These are phyloP conservation scores for Unio pictorum DNA, from an alignment of 2,888 invertebrate species.

Conservation along the genomic window DNA sequence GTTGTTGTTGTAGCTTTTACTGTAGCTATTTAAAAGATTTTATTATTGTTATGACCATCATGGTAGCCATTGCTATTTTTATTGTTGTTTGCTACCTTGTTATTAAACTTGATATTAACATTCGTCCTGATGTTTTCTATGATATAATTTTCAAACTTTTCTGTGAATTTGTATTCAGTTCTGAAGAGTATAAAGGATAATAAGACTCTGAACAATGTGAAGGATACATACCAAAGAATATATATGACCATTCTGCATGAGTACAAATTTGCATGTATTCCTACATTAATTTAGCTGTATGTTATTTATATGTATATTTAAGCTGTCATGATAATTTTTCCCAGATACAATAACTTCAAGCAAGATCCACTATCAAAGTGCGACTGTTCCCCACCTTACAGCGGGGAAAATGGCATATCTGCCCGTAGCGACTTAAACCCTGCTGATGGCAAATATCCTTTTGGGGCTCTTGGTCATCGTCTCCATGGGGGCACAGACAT, in stretches of 20 bases:
- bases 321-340: constrained; percentile 4
- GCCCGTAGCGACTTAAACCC: constrained; percentile 82
- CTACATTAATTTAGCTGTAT: neutral
- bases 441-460: constrained; percentile 80
- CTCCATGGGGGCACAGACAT: constrained; percentile 81
- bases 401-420: constrained; percentile 82
- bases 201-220: too few relatives aligned
- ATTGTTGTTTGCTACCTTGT: too few relatives aligned
- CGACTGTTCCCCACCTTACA: constrained; percentile 81
- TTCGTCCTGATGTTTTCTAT: too few relatives aligned
- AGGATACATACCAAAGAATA: too few relatives aligned
- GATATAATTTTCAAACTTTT: too few relatives aligned
- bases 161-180: too few relatives aligned
- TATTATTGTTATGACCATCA: too few relatives aligned
- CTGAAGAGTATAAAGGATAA: too few relatives aligned
- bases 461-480: constrained; percentile 80
- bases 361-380: constrained; percentile 80
- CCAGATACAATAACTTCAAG: constrained; percentile 81
- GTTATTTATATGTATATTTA: constrained; percentile 1
- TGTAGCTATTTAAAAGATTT: too few relatives aligned
- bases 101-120: too few relatives aligned
- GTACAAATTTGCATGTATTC: neutral
- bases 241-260: neutral
- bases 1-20: too few relatives aligned
- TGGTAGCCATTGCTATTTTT: too few relatives aligned